These are phyloP conservation scores for Drosophila leonis DNA, from an alignment of 2,888 invertebrate genomes.

Conservation along the genomic window DNA sequence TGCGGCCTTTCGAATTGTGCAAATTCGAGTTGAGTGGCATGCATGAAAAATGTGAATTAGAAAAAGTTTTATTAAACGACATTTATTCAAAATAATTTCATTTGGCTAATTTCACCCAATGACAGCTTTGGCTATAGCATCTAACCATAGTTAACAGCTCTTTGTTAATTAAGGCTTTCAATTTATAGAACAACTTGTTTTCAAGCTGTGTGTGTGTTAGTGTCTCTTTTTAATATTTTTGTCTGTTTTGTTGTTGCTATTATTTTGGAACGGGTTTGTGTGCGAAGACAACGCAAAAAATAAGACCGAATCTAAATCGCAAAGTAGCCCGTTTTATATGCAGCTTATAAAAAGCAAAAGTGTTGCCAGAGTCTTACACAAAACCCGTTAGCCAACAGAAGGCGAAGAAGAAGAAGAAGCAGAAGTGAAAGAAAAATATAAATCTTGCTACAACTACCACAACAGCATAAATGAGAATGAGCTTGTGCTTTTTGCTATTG, in stretches of 20 bases:
- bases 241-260: conserved; percentile 12
- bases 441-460: conserved; percentile 46
- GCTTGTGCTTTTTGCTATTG: conserved; percentile 39
- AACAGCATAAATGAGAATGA: conserved; percentile 51
- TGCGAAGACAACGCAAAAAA: conserved; percentile 54
- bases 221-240: conserved; percentile 35
- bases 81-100: conserved; percentile 29
- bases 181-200: conserved; percentile 73
- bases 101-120: not conserved
- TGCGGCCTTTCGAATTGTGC: conserved; percentile 38
- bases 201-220: conserved; percentile 61
- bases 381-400: conserved; percentile 64
- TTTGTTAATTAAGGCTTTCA: conserved; percentile 58
- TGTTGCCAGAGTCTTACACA: conserved; percentile 62
- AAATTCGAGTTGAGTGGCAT: conserved; percentile 21
- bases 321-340: conserved; percentile 54
- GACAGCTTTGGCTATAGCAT: not conserved
- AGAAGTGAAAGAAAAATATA: conserved; percentile 53
- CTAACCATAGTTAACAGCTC: conserved; percentile 23
- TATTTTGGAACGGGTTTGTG: conserved; percentile 58
- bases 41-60: conserved; percentile 59
- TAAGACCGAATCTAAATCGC: conserved; percentile 58
- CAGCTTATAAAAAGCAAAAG: conserved; percentile 68
- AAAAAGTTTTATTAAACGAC: conserved; percentile 33
- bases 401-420: conserved; percentile 21